These are phyloP conservation scores for Littorina saxatilis DNA, from an alignment of 1,140 invertebrate species.

Conservation along the genomic window DNA sequence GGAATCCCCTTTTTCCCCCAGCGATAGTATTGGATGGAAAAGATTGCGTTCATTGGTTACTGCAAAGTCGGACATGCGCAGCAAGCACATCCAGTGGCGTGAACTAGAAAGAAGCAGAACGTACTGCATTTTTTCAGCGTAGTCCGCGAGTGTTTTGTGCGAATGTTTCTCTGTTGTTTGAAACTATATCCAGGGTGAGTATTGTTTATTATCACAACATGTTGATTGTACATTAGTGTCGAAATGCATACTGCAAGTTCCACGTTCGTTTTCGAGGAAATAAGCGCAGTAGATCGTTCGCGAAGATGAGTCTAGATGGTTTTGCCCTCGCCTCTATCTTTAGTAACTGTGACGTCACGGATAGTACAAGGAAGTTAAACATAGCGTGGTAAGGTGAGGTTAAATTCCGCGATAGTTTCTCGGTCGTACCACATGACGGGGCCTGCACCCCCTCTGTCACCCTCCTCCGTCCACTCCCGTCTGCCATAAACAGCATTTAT, in stretches of 20 bases:
- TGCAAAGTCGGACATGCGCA: background rate
- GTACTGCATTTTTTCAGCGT: too few relatives aligned
- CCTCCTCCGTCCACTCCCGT: background rate
- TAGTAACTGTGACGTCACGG: background rate
- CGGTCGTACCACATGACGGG: background rate
- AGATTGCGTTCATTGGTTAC: background rate
- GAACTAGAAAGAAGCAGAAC: too few relatives aligned
- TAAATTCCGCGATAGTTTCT: background rate
- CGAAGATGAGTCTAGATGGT: background rate
- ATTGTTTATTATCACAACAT: background rate
- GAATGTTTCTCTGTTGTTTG: too few relatives aligned
- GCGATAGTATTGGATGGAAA: background rate
- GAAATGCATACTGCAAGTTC: background rate
- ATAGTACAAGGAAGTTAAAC: constrained; percentile 10
- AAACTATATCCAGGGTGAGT: too few relatives aligned
- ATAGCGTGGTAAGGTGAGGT: background rate
- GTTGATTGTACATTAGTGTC: background rate
- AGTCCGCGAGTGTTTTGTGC: too few relatives aligned
- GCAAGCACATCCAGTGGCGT: background rate
- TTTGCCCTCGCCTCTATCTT: background rate
- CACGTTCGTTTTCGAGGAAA: background rate
- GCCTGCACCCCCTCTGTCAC: background rate
- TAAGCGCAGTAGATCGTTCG: background rate
- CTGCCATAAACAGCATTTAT: too few relatives aligned
- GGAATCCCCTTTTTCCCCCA: background rate